These are phyloP conservation scores for Phymorhynchus buccinoides DNA, from an alignment of 1,140 invertebrate genomes.

Conservation along the genomic window DNA sequence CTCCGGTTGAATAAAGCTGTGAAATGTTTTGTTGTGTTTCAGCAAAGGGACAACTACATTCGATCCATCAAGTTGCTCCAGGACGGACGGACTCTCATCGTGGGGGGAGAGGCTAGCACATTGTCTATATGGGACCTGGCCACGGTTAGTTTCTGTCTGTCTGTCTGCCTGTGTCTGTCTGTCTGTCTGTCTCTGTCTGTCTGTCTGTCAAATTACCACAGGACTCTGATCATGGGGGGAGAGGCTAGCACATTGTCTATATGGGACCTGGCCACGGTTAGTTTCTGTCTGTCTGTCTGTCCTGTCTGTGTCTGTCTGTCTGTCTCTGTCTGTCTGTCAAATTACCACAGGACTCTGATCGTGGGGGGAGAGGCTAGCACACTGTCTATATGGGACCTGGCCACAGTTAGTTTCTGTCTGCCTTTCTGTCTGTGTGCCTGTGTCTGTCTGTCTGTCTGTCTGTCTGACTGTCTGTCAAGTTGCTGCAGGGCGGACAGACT, in stretches of 20 bases:
- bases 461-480: too few relatives aligned
- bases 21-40: constrained; percentile 47
- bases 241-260: too few relatives aligned
- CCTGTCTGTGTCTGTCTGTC: too few relatives aligned
- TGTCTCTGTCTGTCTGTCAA: constrained; percentile 96
- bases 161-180: background rate
- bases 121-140: constrained; percentile 97
- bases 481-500: too few relatives aligned
- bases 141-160: constrained; percentile 70
- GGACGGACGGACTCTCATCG: constrained; percentile 95
- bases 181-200: too few relatives aligned
- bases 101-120: constrained; percentile 96
- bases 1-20: too few relatives aligned
- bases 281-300: too few relatives aligned
- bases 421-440: too few relatives aligned
- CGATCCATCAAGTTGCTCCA: constrained; percentile 95
- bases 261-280: too few relatives aligned
- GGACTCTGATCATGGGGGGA: too few relatives aligned
- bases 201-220: too few relatives aligned
- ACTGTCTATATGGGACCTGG: constrained; percentile 96
- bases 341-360: constrained; percentile 93
- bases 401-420: constrained; percentile 77
- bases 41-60: constrained; percentile 94
- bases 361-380: constrained; percentile 97
- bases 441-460: too few relatives aligned